Percentiles rank a stretch among this genome's conserved stretches.
These are phyloP conservation scores for Xerus inauris DNA, from an alignment of 2,113 vertebrate species.

Conservation along the genomic window DNA sequence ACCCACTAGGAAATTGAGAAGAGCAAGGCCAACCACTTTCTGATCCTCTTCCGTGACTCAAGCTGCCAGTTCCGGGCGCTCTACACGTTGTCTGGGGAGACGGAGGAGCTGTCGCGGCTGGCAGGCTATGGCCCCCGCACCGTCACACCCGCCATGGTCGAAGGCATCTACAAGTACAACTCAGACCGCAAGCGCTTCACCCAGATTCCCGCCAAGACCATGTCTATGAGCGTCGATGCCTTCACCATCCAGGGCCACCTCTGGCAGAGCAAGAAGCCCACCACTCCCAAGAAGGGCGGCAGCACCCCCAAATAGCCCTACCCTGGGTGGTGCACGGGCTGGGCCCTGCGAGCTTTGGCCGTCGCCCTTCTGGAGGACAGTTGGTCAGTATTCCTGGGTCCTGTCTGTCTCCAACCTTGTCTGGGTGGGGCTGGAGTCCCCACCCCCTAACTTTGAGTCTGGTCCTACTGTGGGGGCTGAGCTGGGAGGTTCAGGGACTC, in stretches of 20 bases:
- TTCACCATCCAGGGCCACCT: constrained; percentile 95
- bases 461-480: constrained; percentile 74
- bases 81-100: constrained; percentile 92
- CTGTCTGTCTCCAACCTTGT: background rate
- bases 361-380: background rate
- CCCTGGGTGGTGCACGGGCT: background rate
- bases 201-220: constrained; percentile 94
- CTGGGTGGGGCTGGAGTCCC: constrained; percentile 65
- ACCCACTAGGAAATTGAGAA: constrained; percentile 92
- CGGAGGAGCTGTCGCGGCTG: constrained; percentile 91
- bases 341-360: background rate
- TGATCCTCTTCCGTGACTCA: constrained; percentile 94
- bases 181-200: constrained; percentile 97
- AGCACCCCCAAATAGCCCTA: constrained; percentile 88
- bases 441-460: constrained; percentile 20
- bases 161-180: constrained; percentile 96
- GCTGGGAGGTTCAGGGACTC: constrained; percentile 81
- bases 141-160: constrained; percentile 90
- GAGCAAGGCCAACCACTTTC: constrained; percentile 93
- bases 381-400: background rate
- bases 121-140: constrained; percentile 91
- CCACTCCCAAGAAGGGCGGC: constrained; percentile 93
- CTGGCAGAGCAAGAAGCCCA: constrained; percentile 93
- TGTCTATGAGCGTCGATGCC: constrained; percentile 96
- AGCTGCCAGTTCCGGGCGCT: constrained; percentile 96